These are phyloP conservation scores for Gallinago solitaria DNA, from an alignment of 2,797 vertebrate species.

Conservation along the genomic window DNA sequence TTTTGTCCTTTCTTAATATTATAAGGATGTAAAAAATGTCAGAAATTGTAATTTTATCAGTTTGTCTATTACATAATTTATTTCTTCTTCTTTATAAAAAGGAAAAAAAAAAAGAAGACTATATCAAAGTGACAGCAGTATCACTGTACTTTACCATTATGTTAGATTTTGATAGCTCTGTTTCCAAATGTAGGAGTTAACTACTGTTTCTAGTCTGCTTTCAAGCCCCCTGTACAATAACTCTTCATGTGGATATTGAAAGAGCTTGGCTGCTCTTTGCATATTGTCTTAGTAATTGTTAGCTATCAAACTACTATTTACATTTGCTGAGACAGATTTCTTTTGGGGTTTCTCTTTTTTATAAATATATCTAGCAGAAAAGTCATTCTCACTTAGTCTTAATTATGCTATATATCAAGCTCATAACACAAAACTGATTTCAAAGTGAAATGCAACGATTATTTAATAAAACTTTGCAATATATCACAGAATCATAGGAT, in stretches of 20 bases:
- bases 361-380: not conserved
- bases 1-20: conserved; percentile 36
- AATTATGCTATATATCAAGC: not conserved
- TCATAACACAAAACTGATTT: not conserved
- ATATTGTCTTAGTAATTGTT: not conserved
- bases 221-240: not conserved
- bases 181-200: conserved; percentile 3
- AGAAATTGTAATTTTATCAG: conserved; percentile 26
- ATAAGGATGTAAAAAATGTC: conserved; percentile 23
- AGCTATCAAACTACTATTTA: not conserved
- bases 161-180: not conserved
- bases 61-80: conserved; percentile 46
- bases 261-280: not conserved
- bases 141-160: not conserved
- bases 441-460: not conserved
- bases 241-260: not conserved
- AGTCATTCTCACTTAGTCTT: not conserved
- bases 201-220: not conserved
- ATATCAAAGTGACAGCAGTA: not conserved
- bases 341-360: not conserved
- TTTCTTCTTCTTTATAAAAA: conserved; percentile 11
- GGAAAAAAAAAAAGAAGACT: not conserved
- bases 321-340: not conserved
- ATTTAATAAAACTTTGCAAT: not conserved
- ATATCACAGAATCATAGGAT: not conserved